Evolutionary conservation across 2,113 vertebrate species (phyloP).

Genomic region (Cryptomyrus ogoouensis): DNA sequence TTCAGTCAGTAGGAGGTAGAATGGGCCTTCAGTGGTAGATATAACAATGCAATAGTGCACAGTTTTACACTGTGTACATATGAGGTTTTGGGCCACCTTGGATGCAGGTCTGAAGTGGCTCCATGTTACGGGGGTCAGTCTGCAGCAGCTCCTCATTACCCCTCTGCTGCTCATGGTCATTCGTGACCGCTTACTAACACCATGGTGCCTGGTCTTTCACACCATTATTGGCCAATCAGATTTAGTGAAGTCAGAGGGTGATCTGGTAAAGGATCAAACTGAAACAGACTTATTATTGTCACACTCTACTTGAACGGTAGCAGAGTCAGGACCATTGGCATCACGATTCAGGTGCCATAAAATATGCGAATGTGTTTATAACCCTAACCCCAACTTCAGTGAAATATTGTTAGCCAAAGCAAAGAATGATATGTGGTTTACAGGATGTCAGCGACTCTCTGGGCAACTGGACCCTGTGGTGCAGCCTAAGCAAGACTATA

Average conservation of each 20-base stretch:
- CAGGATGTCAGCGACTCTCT: background rate
- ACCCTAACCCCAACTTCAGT: background rate
- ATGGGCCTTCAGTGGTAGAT: background rate
- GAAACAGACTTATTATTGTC: too few species aligned
- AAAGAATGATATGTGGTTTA: background rate
- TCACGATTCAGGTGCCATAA: background rate
- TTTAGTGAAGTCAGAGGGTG: background rate
- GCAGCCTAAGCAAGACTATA: background rate
- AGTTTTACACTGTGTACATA: background rate
- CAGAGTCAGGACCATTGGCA: background rate
- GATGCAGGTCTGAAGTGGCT: background rate
- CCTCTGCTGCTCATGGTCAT: background rate
- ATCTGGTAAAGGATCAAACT: background rate
- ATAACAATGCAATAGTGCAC: background rate
- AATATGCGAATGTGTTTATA: background rate
- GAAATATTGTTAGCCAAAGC: background rate
- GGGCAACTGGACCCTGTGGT: background rate
- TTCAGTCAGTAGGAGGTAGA: background rate
- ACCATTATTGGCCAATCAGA: background rate
- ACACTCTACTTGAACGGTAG: background rate
- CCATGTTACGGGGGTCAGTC: background rate
- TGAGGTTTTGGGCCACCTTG: background rate
- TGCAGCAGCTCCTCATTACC: background rate
- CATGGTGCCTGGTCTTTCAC: background rate
- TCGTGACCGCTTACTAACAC: background rate